Conservation (phyloP, 23 tunicate species). For the Clavelina lepadiformis region DNA sequence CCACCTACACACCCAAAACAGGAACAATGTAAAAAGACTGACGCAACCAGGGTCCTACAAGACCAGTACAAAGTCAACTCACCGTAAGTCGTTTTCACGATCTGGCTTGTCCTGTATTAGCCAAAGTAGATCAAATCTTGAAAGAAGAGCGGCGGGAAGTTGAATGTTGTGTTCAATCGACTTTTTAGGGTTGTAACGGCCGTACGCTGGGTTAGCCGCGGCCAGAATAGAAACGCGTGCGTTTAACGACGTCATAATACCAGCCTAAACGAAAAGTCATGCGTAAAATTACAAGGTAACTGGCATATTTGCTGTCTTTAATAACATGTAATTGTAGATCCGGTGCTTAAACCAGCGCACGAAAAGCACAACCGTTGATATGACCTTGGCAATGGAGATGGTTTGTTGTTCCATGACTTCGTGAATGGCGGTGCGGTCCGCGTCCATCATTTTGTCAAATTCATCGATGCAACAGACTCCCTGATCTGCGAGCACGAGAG, state of each 20-base stretch:
- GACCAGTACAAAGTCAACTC: no score
- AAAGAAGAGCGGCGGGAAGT: constrained; percentile 97
- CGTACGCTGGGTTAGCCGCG: constrained; percentile 99
- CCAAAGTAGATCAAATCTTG: constrained; percentile 97
- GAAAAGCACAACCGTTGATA: no score
- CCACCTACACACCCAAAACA: no score
- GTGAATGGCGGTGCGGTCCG: constrained; percentile 97
- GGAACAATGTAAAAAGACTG: no score
- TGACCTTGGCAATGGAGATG: constrained; percentile 91
- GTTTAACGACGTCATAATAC: constrained; percentile 98
- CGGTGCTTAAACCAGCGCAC: no score
- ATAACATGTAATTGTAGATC: no score
- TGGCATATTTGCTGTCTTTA: no score
- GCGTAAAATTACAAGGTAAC: no score
- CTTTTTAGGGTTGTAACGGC: constrained; percentile 94
- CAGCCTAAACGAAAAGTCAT: constrained; percentile 52
- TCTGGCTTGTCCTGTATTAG: constrained; percentile 98
- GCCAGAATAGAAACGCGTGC: constrained; percentile 97
- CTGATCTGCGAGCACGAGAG: constrained; percentile 96
- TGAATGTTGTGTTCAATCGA: constrained; percentile 97
- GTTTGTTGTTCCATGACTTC: constrained; percentile 99
- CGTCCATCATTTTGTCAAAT: constrained; percentile 99
- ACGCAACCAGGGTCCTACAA: no score
- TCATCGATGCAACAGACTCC: constrained; percentile 99
- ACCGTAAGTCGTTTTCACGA: constrained; percentile 89